Percentiles rank a stretch among this genome's conserved stretches.
phyloP scores from a whole-genome alignment of 2,113 vertebrate genomes.

The Psittacara wagleri region DNA sequence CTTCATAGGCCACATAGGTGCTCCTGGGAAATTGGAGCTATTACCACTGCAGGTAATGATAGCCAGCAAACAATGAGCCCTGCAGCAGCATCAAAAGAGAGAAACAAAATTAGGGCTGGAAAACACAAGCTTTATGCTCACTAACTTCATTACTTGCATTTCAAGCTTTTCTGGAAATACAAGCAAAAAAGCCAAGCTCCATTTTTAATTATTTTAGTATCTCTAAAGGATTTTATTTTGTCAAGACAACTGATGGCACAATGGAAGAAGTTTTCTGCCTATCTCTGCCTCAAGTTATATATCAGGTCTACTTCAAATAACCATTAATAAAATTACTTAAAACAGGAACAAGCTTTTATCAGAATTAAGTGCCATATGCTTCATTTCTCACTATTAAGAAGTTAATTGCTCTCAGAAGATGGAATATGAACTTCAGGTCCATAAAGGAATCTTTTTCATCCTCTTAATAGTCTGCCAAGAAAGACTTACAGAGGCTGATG shows the following conservation, averaged over 20 bases:
- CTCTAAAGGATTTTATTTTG: neutral
- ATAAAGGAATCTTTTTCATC: neutral
- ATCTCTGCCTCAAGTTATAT: neutral
- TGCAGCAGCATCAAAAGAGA: neutral
- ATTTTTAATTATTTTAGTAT: neutral
- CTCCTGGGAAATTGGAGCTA: neutral
- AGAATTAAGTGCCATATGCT: slow-evolving; percentile 12
- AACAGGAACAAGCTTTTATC: neutral
- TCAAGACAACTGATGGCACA: neutral
- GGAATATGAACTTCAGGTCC: neutral
- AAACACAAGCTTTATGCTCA: neutral
- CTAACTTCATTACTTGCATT: neutral
- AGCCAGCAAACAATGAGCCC: neutral
- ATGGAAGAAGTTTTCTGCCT: neutral
- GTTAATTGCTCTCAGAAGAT: neutral
- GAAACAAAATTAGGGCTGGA: neutral
- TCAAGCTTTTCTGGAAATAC: neutral
- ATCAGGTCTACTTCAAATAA: neutral
- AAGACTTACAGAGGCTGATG: neutral
- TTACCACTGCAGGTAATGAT: neutral
- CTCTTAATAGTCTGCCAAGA: neutral
- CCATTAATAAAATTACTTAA: neutral
- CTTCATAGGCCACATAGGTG: neutral
- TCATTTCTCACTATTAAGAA: neutral
- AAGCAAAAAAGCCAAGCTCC: neutral